Percentiles rank a stretch among this genome's conserved stretches.
These are phyloP conservation scores for Drosophila koepferae DNA, from an alignment of 2,888 invertebrate genomes.

Conservation along the genomic window DNA sequence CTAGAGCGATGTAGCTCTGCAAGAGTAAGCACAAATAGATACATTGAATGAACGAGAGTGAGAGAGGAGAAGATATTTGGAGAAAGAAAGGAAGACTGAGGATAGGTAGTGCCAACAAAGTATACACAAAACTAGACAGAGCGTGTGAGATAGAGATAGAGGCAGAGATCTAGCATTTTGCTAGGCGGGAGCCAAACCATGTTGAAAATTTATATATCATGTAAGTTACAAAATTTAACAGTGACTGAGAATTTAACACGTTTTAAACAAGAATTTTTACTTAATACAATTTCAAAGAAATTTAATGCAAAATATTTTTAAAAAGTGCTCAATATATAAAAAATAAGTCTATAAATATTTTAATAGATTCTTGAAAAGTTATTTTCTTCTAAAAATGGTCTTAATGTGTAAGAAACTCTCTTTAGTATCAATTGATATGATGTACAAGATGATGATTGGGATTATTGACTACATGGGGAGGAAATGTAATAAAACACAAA, in stretches of 20 bases:
- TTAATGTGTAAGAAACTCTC: neutral
- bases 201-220: neutral
- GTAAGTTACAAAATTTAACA: neutral
- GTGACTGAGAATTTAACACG: neutral
- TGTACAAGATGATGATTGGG: neutral
- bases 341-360: neutral
- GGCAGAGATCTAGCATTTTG: neutral
- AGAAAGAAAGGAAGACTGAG: neutral
- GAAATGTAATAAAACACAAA: constrained; percentile 13
- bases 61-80: neutral
- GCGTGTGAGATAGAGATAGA: neutral
- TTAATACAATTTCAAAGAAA: neutral
- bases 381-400: neutral
- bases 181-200: neutral
- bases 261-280: too few relatives aligned
- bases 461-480: constrained; percentile 27
- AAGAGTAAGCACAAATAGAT: constrained; percentile 15
- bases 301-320: too few relatives aligned
- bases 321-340: neutral
- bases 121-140: constrained; percentile 1
- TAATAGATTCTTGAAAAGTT: neutral
- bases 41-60: neutral
- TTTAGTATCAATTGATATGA: constrained; percentile 6
- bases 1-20: constrained; percentile 11
- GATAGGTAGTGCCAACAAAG: constrained; percentile 5